Evolutionary conservation across 2,797 vertebrate genomes (phyloP).

Genomic region (Rhadinocentrus ornatus): DNA sequence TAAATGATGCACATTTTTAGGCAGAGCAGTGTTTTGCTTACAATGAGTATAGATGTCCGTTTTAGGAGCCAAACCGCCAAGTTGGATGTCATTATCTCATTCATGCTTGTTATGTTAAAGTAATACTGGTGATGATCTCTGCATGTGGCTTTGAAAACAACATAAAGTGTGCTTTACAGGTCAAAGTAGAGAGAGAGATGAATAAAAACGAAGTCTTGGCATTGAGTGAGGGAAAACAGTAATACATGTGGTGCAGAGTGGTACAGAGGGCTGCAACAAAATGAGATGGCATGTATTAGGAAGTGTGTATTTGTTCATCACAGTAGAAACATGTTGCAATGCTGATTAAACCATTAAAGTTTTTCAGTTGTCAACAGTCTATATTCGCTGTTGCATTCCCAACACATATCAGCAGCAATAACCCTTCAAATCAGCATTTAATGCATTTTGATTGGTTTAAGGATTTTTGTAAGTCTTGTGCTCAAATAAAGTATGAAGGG

Average conservation of each 20-base stretch:
- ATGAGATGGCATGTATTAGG: background rate
- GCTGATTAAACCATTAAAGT: constrained; percentile 5
- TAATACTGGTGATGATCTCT: constrained; percentile 20
- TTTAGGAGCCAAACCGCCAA: constrained; percentile 1
- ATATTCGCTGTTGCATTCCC: background rate
- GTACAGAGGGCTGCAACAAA: background rate
- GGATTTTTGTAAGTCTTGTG: background rate
- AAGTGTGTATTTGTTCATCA: background rate
- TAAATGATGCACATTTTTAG: constrained; percentile 40
- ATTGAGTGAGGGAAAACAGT: constrained; percentile 33
- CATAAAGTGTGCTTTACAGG: constrained; percentile 9
- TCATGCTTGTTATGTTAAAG: constrained; percentile 11
- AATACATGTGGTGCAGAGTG: constrained; percentile 26
- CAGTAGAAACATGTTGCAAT: constrained; percentile 7
- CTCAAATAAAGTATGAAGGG: background rate
- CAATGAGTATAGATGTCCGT: constrained; percentile 42
- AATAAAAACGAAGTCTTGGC: background rate
- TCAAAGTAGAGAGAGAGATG: background rate
- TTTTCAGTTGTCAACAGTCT: background rate
- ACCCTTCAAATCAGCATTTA: background rate
- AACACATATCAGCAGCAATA: background rate
- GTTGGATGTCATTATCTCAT: constrained; percentile 23
- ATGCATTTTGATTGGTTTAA: background rate
- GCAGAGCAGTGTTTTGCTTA: constrained; percentile 16
- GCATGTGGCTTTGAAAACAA: constrained; percentile 22